These are phyloP conservation scores for Platichthys flesus DNA, from an alignment of 2,113 vertebrate genomes.

Conservation along the genomic window DNA sequence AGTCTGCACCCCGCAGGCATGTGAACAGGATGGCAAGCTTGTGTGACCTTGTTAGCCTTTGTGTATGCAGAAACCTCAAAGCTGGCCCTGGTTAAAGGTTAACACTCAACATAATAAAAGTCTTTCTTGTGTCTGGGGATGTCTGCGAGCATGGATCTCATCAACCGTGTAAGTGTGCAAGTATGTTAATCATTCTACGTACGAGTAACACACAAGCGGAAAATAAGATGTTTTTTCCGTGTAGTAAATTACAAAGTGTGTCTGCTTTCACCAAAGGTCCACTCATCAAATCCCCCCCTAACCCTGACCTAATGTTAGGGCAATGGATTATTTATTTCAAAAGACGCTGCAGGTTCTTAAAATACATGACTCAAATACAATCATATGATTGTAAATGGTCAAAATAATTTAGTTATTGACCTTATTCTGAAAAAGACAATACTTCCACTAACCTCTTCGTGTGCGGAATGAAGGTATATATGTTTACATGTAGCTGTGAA, in stretches of 20 bases:
- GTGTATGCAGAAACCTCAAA: constrained; percentile 58
- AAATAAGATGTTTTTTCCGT: constrained; percentile 2
- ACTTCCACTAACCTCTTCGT: no score
- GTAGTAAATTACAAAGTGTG: background rate
- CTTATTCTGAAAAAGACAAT: background rate
- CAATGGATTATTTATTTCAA: background rate
- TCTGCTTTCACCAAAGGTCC: background rate
- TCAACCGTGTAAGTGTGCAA: constrained; percentile 31
- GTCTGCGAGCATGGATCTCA: constrained; percentile 29
- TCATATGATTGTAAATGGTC: background rate
- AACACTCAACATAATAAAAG: constrained; percentile 58
- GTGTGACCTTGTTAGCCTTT: constrained; percentile 69
- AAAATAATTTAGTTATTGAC: background rate
- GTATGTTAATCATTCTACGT: background rate
- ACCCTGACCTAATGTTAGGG: background rate
- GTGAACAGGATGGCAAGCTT: constrained; percentile 43
- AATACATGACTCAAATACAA: background rate
- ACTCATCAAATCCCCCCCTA: no score
- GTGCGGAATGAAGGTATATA: no score
- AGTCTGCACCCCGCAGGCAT: constrained; percentile 65
- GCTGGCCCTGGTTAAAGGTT: constrained; percentile 72
- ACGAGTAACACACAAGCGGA: background rate
- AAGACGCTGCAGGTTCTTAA: background rate
- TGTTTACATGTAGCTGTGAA: background rate
- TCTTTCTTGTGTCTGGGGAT: constrained; percentile 57